A percentile compares a stretch with the other conserved stretches of the same genome.
These are phyloP conservation scores for Phrynocephalus guinanensis DNA, from an alignment of 2,797 vertebrate species.

Conservation along the genomic window DNA sequence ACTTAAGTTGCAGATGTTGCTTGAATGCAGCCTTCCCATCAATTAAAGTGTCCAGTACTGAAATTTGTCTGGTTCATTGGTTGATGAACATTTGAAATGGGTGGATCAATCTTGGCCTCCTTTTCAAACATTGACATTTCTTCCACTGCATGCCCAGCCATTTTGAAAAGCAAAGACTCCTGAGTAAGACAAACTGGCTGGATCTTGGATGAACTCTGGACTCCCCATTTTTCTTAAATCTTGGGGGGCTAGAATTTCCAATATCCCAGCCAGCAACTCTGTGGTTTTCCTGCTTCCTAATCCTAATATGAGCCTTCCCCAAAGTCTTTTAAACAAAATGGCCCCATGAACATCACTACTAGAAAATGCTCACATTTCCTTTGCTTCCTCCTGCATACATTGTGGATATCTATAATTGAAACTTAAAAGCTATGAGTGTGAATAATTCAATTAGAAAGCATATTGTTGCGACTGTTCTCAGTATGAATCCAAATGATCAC, in stretches of 20 bases:
- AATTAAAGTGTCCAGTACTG: background rate
- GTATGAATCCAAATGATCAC: slow-evolving; percentile 73
- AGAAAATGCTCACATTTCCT: slow-evolving; percentile 64
- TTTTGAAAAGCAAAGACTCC: background rate
- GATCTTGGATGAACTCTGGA: background rate
- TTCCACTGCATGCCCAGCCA: background rate
- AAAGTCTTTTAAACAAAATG: background rate
- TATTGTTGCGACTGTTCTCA: slow-evolving; percentile 72
- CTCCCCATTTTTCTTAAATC: background rate
- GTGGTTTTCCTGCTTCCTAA: background rate
- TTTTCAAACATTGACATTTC: too few species aligned
- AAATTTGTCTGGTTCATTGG: background rate
- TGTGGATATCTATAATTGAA: slow-evolving; percentile 73
- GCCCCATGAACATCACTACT: slow-evolving; percentile 56
- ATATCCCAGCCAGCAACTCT: too few species aligned
- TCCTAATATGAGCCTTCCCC: background rate
- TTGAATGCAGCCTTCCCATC: background rate
- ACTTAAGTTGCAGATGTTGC: background rate
- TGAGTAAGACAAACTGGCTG: background rate
- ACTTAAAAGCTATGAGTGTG: slow-evolving; percentile 71
- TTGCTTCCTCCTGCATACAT: slow-evolving; percentile 60
- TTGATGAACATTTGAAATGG: background rate
- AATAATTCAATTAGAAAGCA: slow-evolving; percentile 75
- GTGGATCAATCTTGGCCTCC: background rate
- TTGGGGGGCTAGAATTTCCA: background rate